Percentiles rank a stretch among this genome's conserved stretches.
Conservation (phyloP, 2,113 vertebrate species). For the Gnathonemus echidnorhynchus region DNA sequence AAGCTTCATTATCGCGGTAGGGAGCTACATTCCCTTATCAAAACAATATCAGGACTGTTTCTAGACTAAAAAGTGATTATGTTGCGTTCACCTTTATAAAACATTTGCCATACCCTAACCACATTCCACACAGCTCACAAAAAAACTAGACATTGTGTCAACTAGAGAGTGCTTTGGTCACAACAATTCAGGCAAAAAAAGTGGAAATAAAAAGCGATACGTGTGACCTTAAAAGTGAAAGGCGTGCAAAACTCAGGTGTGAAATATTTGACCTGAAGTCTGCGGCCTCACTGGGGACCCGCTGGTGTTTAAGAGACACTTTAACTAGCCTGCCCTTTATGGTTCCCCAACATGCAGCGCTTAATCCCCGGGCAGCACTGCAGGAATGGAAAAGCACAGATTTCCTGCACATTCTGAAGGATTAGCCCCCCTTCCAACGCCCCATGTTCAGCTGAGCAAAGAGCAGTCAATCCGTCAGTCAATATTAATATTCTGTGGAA, state of each 20-base stretch:
- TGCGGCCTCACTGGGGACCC: neutral
- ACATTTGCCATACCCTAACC: neutral
- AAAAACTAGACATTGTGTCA: neutral
- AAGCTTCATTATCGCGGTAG: neutral
- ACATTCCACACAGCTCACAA: neutral
- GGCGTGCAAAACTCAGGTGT: neutral
- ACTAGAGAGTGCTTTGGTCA: neutral
- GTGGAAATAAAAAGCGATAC: neutral
- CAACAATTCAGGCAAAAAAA: neutral
- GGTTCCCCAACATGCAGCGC: neutral
- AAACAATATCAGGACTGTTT: neutral
- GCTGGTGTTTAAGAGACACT: neutral
- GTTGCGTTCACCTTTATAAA: neutral
- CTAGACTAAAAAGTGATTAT: neutral
- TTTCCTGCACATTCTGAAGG: neutral
- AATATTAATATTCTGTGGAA: neutral
- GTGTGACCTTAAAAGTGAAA: neutral
- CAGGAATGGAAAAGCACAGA: neutral
- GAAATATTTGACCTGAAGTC: neutral
- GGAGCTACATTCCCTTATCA: neutral
- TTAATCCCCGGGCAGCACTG: neutral
- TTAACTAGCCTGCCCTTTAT: neutral
- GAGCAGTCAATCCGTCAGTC: constrained; percentile 10
- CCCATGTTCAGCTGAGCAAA: neutral
- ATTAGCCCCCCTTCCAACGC: neutral